A percentile compares a stretch with the other conserved stretches of the same genome.
These are phyloP conservation scores for Eolophus roseicapilla DNA, from an alignment of 2,113 vertebrate genomes.

Conservation along the genomic window DNA sequence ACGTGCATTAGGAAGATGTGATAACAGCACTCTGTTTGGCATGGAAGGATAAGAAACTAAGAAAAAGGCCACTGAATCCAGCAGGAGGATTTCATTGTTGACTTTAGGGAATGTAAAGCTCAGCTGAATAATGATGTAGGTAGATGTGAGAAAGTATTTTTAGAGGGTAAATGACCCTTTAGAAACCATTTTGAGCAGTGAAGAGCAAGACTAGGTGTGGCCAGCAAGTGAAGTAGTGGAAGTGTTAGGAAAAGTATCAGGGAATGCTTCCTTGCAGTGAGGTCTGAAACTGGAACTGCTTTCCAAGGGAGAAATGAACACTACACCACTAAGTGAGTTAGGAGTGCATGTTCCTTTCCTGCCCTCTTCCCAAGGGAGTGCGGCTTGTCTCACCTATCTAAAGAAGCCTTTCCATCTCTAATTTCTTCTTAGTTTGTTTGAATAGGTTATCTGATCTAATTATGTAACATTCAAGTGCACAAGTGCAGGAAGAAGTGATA, in stretches of 20 bases:
- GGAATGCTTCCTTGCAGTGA: neutral
- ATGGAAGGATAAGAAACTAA: neutral
- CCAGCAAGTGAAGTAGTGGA: neutral
- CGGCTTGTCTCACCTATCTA: neutral
- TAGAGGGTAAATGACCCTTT: neutral
- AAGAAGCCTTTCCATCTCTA: conserved; percentile 24
- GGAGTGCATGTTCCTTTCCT: neutral
- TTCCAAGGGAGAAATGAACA: neutral
- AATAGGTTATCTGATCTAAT: conserved; percentile 37
- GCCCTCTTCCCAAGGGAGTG: neutral
- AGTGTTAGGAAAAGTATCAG: neutral
- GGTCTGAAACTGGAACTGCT: neutral
- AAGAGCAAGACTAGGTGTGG: neutral
- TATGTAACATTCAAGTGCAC: conserved; percentile 11
- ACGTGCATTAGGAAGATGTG: neutral
- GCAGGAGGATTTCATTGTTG: neutral
- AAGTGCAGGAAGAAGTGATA: conserved; percentile 38
- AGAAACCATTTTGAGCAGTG: neutral
- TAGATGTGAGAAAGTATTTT: neutral
- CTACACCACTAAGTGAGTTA: neutral
- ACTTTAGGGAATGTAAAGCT: neutral
- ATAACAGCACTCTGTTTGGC: neutral
- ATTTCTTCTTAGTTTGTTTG: conserved; percentile 43
- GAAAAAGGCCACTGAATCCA: neutral
- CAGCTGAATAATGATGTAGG: neutral